Evolutionary conservation across 2,797 vertebrate genomes (phyloP).

Genomic region (Anolis apletophallus): DNA sequence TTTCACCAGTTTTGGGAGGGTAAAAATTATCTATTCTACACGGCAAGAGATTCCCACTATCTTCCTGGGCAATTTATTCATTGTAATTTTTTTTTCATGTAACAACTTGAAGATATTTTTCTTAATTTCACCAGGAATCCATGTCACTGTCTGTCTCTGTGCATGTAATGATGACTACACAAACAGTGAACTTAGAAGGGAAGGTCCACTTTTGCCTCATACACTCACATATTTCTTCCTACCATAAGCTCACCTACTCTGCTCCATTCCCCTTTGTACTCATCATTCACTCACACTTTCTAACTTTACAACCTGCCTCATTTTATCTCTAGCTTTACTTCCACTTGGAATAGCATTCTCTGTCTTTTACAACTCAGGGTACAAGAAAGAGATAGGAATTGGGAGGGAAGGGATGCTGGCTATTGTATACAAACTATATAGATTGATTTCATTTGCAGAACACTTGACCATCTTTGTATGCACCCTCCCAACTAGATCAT

Average conservation of each 20-base stretch:
- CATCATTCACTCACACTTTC: not conserved
- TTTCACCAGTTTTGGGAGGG: not conserved
- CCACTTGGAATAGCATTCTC: not conserved
- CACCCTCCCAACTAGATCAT: constrained; percentile 41
- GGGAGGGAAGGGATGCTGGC: not conserved
- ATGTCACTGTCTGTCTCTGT: not conserved
- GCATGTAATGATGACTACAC: not conserved
- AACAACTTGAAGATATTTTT: not conserved
- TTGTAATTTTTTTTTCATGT: not conserved
- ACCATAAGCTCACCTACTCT: not conserved
- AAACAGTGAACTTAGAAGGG: not conserved
- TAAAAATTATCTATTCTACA: not conserved
- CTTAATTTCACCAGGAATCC: not conserved
- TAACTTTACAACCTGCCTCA: not conserved
- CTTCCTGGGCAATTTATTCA: not conserved
- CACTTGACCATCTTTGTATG: constrained; percentile 21
- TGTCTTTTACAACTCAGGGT: not conserved
- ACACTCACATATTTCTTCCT: not conserved
- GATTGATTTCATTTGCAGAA: not conserved
- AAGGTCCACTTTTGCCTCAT: not conserved
- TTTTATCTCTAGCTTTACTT: not conserved
- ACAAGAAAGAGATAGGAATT: not conserved
- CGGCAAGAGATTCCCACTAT: not conserved
- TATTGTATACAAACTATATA: not conserved
- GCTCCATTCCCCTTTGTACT: not conserved